Base-by-base conservation (phyloP, 2,797 vertebrate species). In the Hippocampus kuda region DNA sequence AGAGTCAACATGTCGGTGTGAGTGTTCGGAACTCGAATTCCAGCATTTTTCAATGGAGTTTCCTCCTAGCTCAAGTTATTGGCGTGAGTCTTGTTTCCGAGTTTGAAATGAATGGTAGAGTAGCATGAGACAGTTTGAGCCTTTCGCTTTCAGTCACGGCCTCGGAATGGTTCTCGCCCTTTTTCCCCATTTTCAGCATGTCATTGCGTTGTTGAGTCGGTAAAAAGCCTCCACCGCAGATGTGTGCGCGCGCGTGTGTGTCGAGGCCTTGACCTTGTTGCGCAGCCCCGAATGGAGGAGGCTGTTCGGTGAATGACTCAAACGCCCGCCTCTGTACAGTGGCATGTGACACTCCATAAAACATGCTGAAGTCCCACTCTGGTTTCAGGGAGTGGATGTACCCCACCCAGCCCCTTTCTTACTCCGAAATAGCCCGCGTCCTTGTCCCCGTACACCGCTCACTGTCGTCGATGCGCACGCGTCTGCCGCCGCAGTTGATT, bases 291-390 rank as follows among this genome's bases (percentile, higher is more conserved):
- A 91, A 90, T 86, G 78, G 83, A 81, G 72, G 76, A 84, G 82
- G 83, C 87, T 87, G 85, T 89, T 88, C 88, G 86, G 79, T 89
- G 79, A 87, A 88, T 87, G 88, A 87, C 84, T 90, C 84, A 73
- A 81, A 81, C 83, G 69, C 84, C 75, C 83, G 72, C 71, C 48
- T 38, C 69, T 13, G 5, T 68, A 77, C 84, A 75, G 68, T 64
- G 85, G 88, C 86, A 92, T 92, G 87, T 89, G 85, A 82, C 89
- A 90, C 90, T 83, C 88, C 84, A 90, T 91, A 91, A 92, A 91
- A 84, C 85, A 88, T 84, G 83, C 84, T 88, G 86, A 86, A 89
- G 86, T 82, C 82, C 87, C 76, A 75, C 90, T 90, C 87, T 79
- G 81, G 85, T 92, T 92, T 90, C 90, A 91, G 88, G 85, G 90